Evolutionary conservation across 2,797 vertebrate genomes (phyloP), one percentile per base, ranked within the genome.

Genomic region (Australoheros facetus): DNA sequence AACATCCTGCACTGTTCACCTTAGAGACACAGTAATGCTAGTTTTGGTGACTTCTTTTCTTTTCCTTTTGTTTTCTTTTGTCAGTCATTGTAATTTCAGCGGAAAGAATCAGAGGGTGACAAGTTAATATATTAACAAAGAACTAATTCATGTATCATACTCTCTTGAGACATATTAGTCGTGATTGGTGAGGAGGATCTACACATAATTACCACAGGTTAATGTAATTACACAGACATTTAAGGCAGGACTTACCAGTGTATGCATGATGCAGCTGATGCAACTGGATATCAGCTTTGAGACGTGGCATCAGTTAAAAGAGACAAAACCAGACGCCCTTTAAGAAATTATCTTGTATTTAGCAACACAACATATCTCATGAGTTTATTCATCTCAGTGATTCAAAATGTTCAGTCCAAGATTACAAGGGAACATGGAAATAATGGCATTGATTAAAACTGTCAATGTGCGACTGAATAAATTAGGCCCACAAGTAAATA

Each of bases 191-290:
- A 80, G 86, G 84, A 87, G 78, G 80, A 91, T 86, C 88, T 83
- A 64, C 75, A 85, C 77, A 74, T 89, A 82, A 91, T 89, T 87
- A 88, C 75, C 85, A 72, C 78, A 84, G 78, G 83, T 86, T 91
- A 83, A 88, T 89, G 73, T 88, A 90, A 91, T 91, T 88, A 87
- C 75, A 59, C 70, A 62, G 57, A 58, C 79, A 72, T 83, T 81
- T 78, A 81, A 69, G 19, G 69, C 69, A 78, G 82, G 54, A 74
- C 77, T 72, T 66, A 71, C 75, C 70, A n/a, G 78, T 64, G 71
- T 72, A 48, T 56, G 26, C 58, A 30, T 19, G 66, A 12, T 57
- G 57, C 59, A 32, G 70, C 74, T 26, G 71, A 79, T 59, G 74
- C 28, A 51, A 81, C 51, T 76, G 78, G 84, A 86, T 90, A 82